Percentiles rank a stretch among this genome's conserved stretches.
Conservation (phyloP, 2,797 vertebrate genomes). For the Tauraco hartlaubi region DNA sequence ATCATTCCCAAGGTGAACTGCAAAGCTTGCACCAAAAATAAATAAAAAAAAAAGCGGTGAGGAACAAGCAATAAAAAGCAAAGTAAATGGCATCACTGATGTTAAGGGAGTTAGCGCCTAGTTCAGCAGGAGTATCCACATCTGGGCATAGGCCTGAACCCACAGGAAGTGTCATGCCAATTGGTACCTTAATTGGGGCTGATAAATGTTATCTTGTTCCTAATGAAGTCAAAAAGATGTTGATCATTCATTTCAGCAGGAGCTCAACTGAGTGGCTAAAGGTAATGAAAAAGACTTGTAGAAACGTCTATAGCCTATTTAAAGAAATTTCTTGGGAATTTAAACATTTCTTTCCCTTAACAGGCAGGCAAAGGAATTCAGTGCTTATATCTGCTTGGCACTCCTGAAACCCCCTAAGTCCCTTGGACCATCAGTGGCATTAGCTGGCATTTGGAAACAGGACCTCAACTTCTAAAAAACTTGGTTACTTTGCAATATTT, state of each 20-base stretch:
- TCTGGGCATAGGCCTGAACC: background rate
- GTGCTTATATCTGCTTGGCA: background rate
- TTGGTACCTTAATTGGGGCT: background rate
- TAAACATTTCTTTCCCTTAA: background rate
- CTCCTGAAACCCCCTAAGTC: constrained; percentile 12
- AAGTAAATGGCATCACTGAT: constrained; percentile 9
- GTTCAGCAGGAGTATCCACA: background rate
- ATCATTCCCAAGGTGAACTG: background rate
- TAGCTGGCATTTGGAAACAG: background rate
- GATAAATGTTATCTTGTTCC: background rate
- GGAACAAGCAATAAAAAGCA: constrained; percentile 29
- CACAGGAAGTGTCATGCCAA: background rate
- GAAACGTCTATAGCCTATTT: background rate
- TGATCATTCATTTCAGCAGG: background rate
- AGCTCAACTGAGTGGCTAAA: background rate
- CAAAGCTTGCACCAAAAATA: background rate
- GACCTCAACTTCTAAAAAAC: background rate
- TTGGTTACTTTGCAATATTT: background rate
- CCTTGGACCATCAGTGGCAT: background rate
- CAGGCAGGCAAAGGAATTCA: background rate
- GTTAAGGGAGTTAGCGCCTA: background rate
- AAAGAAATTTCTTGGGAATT: background rate
- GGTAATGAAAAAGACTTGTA: background rate
- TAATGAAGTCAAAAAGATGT: background rate
- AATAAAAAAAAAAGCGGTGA: background rate